These are phyloP conservation scores for Drosophila subquinaria DNA, from an alignment of 2,888 invertebrate genomes.

Conservation along the genomic window DNA sequence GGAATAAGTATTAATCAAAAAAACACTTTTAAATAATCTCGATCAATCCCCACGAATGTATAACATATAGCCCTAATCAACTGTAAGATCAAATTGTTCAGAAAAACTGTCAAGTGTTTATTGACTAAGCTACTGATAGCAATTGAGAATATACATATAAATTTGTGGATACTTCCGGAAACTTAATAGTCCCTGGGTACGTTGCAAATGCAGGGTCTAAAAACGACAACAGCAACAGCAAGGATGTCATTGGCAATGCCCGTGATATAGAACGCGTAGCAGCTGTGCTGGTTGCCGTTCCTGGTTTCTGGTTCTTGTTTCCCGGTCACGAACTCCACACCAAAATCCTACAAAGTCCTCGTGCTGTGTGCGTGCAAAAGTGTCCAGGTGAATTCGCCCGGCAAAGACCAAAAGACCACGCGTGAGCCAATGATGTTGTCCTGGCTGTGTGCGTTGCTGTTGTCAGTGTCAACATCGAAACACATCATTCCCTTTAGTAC, in stretches of 20 bases:
- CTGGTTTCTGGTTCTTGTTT: constrained; percentile 17
- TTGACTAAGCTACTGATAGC: no score
- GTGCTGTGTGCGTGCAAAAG: constrained; percentile 64
- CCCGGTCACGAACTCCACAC: constrained; percentile 60
- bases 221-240: constrained; percentile 6
- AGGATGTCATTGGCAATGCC: constrained; percentile 40
- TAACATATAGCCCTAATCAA: neutral
- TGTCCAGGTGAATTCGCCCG: constrained; percentile 41
- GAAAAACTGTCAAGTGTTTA: no score
- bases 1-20: neutral
- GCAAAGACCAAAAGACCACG: constrained; percentile 36
- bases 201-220: neutral
- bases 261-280: constrained; percentile 31
- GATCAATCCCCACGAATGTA: no score
- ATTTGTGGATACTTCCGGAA: no score
- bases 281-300: constrained; percentile 14
- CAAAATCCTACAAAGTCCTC: constrained; percentile 71
- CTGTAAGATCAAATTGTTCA: neutral
- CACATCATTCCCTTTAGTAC: constrained; percentile 12
- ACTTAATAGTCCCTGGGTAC: no score
- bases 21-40: no score
- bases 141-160: no score
- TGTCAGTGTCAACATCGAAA: constrained; percentile 54
- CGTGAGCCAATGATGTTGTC: constrained; percentile 42
- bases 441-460: constrained; percentile 4